Evolutionary conservation across 2,888 invertebrate genomes (phyloP).

Genomic region (Ferdinandea cuprea): DNA sequence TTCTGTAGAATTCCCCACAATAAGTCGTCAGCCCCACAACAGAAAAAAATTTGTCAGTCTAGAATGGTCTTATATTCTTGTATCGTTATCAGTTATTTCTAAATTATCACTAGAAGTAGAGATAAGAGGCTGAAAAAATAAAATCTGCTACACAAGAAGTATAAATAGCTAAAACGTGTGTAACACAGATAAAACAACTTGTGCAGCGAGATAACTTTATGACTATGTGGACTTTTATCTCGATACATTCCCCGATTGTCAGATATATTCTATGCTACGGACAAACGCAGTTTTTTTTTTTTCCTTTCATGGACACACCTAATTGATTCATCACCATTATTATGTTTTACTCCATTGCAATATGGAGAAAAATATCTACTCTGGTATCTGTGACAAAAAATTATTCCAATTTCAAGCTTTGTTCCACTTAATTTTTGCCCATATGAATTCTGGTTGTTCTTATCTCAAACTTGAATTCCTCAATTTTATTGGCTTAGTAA

Average conservation of each 20-base stretch:
- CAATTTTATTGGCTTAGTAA: slow-evolving; percentile 7
- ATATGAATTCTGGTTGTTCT: slow-evolving; percentile 3
- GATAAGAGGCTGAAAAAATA: slow-evolving; percentile 36
- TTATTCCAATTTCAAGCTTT: background rate
- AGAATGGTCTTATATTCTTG: slow-evolving; percentile 12
- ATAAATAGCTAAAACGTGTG: background rate
- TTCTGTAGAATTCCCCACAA: slow-evolving; percentile 1
- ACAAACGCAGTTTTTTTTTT: too few species aligned
- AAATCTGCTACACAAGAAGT: slow-evolving; percentile 23
- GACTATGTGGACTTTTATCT: background rate
- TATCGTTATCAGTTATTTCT: slow-evolving; percentile 38
- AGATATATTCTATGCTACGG: background rate
- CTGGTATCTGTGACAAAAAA: too few species aligned
- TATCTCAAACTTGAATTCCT: slow-evolving; percentile 20
- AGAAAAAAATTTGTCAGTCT: background rate
- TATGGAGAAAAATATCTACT: too few species aligned
- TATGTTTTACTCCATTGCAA: background rate
- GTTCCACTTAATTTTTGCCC: slow-evolving; percentile 12
- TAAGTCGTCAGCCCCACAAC: background rate
- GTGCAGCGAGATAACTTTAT: too few species aligned
- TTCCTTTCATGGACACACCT: too few species aligned
- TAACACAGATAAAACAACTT: too few species aligned
- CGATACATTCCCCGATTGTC: background rate
- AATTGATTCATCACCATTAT: too few species aligned
- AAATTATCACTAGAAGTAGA: slow-evolving; percentile 34